These are phyloP conservation scores for Betta splendens DNA, from an alignment of 2,797 vertebrate genomes.

Conservation along the genomic window DNA sequence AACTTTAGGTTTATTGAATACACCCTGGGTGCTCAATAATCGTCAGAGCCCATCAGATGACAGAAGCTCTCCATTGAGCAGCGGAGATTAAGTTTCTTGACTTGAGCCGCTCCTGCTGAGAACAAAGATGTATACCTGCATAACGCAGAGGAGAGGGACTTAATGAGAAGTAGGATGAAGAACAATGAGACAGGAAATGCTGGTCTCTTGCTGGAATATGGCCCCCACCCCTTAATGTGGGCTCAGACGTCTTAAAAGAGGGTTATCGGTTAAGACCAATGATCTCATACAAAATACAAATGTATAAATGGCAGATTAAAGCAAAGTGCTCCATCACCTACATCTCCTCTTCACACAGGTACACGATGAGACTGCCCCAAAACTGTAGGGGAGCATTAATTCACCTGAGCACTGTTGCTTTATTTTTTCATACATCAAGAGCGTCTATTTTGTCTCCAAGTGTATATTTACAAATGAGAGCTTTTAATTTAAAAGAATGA, in stretches of 20 bases:
- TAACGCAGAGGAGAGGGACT: slow-evolving; percentile 47
- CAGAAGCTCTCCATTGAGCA: slow-evolving; percentile 63
- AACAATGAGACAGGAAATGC: slow-evolving; percentile 53
- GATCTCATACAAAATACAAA: slow-evolving; percentile 66
- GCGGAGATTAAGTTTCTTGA: slow-evolving; percentile 64
- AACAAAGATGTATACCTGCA: slow-evolving; percentile 65
- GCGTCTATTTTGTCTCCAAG: slow-evolving; percentile 71
- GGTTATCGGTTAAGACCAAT: slow-evolving; percentile 58
- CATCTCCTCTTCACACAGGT: slow-evolving; percentile 27
- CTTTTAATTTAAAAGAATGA: slow-evolving; percentile 88
- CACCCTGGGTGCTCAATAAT: slow-evolving; percentile 76
- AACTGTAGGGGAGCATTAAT: slow-evolving; percentile 66
- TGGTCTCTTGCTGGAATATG: slow-evolving; percentile 62
- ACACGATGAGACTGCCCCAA: slow-evolving; percentile 25
- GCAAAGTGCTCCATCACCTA: slow-evolving; percentile 66
- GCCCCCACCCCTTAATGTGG: slow-evolving; percentile 47
- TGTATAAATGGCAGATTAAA: slow-evolving; percentile 65
- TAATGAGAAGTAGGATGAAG: slow-evolving; percentile 67
- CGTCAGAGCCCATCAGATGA: slow-evolving; percentile 69
- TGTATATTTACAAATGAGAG: slow-evolving; percentile 85
- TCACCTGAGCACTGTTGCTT: slow-evolving; percentile 72
- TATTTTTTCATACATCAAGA: slow-evolving; percentile 84
- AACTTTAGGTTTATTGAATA: slow-evolving; percentile 77
- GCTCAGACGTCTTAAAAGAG: slow-evolving; percentile 64
- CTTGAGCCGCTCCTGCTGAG: slow-evolving; percentile 67